Percentiles rank a stretch among this genome's conserved stretches.
Evolutionary conservation across 1,140 invertebrate genomes (phyloP).

Genomic region (Rhagoletis zephyria): DNA sequence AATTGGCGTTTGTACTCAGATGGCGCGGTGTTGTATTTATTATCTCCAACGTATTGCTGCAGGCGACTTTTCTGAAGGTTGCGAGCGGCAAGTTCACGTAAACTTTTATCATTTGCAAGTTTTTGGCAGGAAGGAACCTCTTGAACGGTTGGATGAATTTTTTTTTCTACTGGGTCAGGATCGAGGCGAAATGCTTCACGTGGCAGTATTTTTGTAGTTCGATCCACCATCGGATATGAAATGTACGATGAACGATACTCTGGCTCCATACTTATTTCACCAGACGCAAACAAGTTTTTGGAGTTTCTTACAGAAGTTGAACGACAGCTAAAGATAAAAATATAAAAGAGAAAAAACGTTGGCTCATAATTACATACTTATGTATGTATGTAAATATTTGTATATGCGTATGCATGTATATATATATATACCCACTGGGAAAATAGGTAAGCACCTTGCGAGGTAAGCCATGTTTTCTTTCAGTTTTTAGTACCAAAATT

Average conservation of each 20-base stretch:
- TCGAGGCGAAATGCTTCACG: constrained; percentile 65
- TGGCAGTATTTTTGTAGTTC: constrained; percentile 66
- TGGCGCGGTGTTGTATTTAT: constrained; percentile 57
- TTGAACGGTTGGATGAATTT: background rate
- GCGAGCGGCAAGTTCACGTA: constrained; percentile 64
- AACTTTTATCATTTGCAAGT: constrained; percentile 58
- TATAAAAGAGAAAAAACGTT: background rate
- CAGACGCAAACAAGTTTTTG: constrained; percentile 63
- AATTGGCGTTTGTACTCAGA: constrained; percentile 70
- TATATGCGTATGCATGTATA: too few species aligned
- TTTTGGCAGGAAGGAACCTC: constrained; percentile 28
- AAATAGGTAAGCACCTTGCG: too few species aligned
- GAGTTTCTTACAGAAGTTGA: constrained; percentile 66
- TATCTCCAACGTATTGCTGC: constrained; percentile 61
- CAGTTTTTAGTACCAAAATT: too few species aligned
- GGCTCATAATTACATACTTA: too few species aligned
- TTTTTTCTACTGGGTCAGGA: background rate
- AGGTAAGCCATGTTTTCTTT: too few species aligned
- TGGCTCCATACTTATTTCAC: constrained; percentile 62
- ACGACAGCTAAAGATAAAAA: constrained; percentile 61
- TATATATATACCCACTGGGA: too few species aligned
- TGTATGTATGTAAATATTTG: too few species aligned
- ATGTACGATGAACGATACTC: constrained; percentile 67
- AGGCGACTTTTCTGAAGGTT: constrained; percentile 66
- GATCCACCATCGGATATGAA: constrained; percentile 66